These are phyloP conservation scores for Bolinopsis microptera DNA, from an alignment of 37 sponge, comb jelly and placozoan genomes.

Conservation along the genomic window DNA sequence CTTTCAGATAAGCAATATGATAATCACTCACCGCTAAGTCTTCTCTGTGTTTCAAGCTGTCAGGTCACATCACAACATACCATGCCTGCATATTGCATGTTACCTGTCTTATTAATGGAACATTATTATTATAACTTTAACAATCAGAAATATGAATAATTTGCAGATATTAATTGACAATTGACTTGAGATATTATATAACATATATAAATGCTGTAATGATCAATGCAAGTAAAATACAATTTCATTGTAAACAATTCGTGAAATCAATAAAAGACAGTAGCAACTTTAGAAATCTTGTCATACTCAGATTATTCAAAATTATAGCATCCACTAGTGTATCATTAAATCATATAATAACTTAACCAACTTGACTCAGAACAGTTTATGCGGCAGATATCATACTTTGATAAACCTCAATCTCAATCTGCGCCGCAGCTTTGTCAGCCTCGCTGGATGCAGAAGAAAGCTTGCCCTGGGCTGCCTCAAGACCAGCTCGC, in stretches of 20 bases:
- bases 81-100: neutral
- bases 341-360: neutral
- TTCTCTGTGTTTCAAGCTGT: neutral
- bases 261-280: neutral
- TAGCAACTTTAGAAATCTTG: conserved; percentile 37
- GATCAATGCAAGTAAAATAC: neutral
- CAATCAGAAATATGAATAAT: too few species aligned
- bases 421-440: conserved; percentile 81
- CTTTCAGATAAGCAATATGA: too few species aligned
- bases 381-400: conserved; percentile 58
- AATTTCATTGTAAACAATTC: neutral
- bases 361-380: neutral
- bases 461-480: conserved; percentile 72
- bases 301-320: neutral
- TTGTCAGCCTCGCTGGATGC: conserved; percentile 74
- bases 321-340: neutral
- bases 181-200: too few species aligned
- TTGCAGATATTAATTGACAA: too few species aligned
- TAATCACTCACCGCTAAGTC: neutral
- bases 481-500: conserved; percentile 78
- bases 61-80: neutral
- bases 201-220: neutral
- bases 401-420: conserved; percentile 88
- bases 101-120: too few species aligned
- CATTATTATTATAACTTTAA: neutral